Evolutionary conservation across 2,888 invertebrate genomes (phyloP), one percentile per base, ranked within the genome.

Genomic region (Pomacea canaliculata): DNA sequence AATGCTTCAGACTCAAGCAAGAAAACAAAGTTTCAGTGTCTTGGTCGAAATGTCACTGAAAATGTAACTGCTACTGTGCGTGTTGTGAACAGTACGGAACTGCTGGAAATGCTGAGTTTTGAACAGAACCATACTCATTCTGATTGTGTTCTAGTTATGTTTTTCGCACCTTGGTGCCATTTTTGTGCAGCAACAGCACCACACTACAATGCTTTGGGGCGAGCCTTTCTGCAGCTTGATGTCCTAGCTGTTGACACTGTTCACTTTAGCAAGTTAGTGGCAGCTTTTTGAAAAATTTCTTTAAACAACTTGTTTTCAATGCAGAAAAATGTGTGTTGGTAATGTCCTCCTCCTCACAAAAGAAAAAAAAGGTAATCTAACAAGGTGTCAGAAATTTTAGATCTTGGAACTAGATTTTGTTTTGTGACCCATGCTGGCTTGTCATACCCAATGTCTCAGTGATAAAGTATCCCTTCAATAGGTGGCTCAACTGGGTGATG

Each of bases 171-270:
- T 81, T 95, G 95, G 88, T 98, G 98, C 87, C 94, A 96, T 3
- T 97, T 97, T 86, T 97, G 97, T 86, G 95, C 96, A 27, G 93
- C 94, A 88, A 95, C 96, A 12, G 97, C 97, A 1, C 96, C 96
- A 10, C 94, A 96, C 89, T 96, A 95, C 87, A 98, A 98, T 92
- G 96, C 97, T 0, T 90, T 98, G 49, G 95, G 97, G 1, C 92
- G 96, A 86, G 94, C 95, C 7, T 98, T 96, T 91, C 96, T 97
- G 1, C 94, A 94, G 84, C 92, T 99, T 0, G 95, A 95, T 91
- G 94, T 97, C 90, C 95, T 96, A 16, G 98, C 92, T 5, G 94
- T 98, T 27, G 97, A 99, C 92, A 96, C 97, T 3, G 92, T 96
- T 94, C 88, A 97, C 96, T 92, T 95, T 94, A 89, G 89, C 87